Evolutionary conservation across 2,113 vertebrate genomes (phyloP), one percentile per base, ranked within the genome.

Genomic region (Alces alces): DNA sequence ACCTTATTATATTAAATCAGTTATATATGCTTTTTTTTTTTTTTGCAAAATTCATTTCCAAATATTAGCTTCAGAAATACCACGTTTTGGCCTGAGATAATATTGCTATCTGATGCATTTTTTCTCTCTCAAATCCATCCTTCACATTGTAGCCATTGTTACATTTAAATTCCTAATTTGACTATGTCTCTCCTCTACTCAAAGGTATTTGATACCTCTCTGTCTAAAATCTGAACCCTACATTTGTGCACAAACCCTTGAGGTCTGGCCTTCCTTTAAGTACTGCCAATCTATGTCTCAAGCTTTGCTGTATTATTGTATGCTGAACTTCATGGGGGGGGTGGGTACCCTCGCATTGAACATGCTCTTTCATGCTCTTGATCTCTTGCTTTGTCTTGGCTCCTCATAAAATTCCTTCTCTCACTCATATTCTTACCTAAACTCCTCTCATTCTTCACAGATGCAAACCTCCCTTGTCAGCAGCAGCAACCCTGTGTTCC

Each of bases 281-380:
- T 58, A 5, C 25, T n/a, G n/a, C 8, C 45, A 91, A 39, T 47
- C 25, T 17, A 19, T 61, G 23, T 8, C 27, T 86, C 5, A 7
- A 3, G 16, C 45, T n/a, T n/a, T n/a, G n/a, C n/a, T n/a, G n/a
- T n/a, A n/a, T n/a, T n/a, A n/a, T n/a, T n/a, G n/a, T n/a, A n/a
- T n/a, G n/a, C n/a, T 76, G 5, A 21, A 12, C 1, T 25, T 12
- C 4, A 36, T 28, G 3, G 3, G n/a, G 3, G n/a, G 1, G 7
- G 27, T 7, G 27, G 43, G 15, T 47, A 33, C 78, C 9, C 23
- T 36, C 17, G 61, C 6, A 39, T 4, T 86, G 25, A 54, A 9
- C 52, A 7, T 57, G 36, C 2, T 84, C 3, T 85, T 45, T 13
- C 66, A 13, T 64, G 36, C 6, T 66, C 8, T 89, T 45, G 28